Percentiles rank a stretch among this genome's conserved stretches.
Evolutionary conservation across 1,140 invertebrate genomes (phyloP).

Genomic region (Mactra quadrangularis): DNA sequence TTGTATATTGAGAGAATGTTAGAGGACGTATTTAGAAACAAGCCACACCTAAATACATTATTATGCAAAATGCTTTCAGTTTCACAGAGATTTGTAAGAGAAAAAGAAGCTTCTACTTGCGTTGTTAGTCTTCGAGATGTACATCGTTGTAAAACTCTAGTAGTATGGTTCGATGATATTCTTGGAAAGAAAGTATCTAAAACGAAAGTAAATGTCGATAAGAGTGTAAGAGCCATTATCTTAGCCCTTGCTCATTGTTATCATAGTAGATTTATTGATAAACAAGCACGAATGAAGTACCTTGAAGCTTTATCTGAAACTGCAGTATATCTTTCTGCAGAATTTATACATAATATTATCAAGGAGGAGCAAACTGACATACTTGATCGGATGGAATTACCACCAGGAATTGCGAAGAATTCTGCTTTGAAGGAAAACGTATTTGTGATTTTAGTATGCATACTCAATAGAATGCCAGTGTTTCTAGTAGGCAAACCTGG

Average conservation of each 20-base stretch:
- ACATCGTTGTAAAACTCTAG: constrained; percentile 64
- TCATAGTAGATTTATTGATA: constrained; percentile 64
- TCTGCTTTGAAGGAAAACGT: constrained; percentile 76
- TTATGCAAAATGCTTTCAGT: constrained; percentile 44
- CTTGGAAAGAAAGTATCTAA: constrained; percentile 47
- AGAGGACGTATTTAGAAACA: constrained; percentile 20
- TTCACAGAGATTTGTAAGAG: constrained; percentile 68
- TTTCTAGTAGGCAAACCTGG: constrained; percentile 80
- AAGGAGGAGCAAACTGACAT: constrained; percentile 59
- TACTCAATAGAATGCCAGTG: constrained; percentile 75
- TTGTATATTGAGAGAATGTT: constrained; percentile 69
- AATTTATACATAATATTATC: constrained; percentile 8
- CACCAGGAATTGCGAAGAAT: constrained; percentile 64
- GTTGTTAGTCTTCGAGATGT: constrained; percentile 74
- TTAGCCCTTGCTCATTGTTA: constrained; percentile 45
- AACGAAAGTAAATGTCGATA: neutral
- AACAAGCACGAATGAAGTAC: constrained; percentile 58
- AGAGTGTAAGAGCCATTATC: constrained; percentile 16
- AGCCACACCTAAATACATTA: neutral
- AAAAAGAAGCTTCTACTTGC: constrained; percentile 45
- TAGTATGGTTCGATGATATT: constrained; percentile 65
- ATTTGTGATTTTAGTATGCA: constrained; percentile 78
- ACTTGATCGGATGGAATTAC: constrained; percentile 58
- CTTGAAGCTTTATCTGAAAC: constrained; percentile 3
- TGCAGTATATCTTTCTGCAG: constrained; percentile 7